A percentile compares a stretch with the other conserved stretches of the same genome.
phyloP scores from a whole-genome alignment of 1,140 invertebrate species.

The Ladona fulva region DNA sequence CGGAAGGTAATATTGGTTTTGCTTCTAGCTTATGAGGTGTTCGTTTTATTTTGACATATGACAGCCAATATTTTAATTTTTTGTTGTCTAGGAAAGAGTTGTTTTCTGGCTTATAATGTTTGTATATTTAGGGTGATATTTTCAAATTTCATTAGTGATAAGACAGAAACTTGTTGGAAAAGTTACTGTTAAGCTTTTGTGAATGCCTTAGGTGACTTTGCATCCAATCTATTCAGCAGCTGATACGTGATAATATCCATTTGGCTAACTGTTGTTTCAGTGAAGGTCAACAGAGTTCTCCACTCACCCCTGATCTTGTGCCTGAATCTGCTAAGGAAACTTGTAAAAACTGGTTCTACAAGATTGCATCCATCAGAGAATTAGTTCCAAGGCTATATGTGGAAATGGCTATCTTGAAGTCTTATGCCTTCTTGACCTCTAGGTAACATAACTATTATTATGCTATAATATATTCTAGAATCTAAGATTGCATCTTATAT shows the following conservation, averaged over 20 bases:
- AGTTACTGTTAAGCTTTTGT: too few species aligned
- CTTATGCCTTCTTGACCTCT: constrained; percentile 72
- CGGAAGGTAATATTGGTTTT: constrained; percentile 33
- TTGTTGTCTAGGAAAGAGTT: too few species aligned
- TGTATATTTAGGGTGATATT: not conserved
- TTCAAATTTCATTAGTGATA: too few species aligned
- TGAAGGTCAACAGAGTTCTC: constrained; percentile 30
- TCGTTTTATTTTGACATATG: not conserved
- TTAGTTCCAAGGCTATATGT: constrained; percentile 89
- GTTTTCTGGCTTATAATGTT: too few species aligned
- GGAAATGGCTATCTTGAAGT: constrained; percentile 87
- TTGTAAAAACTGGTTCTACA: constrained; percentile 97
- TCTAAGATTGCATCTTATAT: too few species aligned
- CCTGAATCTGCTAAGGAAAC: constrained; percentile 89
- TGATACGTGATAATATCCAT: too few species aligned
- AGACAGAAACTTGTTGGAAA: too few species aligned
- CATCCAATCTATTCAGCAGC: too few species aligned
- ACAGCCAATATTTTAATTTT: too few species aligned
- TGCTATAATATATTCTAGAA: too few species aligned
- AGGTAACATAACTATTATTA: constrained; percentile 40
- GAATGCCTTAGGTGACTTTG: too few species aligned
- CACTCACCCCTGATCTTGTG: constrained; percentile 63
- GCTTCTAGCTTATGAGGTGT: constrained; percentile 39
- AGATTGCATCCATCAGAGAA: constrained; percentile 95
- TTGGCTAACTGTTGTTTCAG: too few species aligned